A percentile compares a stretch with the other conserved stretches of the same genome.
phyloP scores from a whole-genome alignment of 92 coral and sea anemone species.

The Phymanthus crucifer region DNA sequence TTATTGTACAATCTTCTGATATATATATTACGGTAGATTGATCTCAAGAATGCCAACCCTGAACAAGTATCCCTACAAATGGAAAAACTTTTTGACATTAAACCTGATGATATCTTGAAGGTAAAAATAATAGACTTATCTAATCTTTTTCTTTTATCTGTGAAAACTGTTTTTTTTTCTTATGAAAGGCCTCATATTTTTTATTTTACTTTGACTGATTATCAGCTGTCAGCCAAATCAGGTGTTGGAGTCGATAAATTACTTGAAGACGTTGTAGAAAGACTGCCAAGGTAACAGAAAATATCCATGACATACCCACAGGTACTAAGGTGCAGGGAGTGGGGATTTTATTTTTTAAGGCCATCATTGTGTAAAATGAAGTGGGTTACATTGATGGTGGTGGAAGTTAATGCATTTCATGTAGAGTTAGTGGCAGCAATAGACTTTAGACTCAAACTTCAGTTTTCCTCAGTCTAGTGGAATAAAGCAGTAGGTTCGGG shows the following conservation, averaged over 20 bases:
- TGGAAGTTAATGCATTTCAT: too few relatives aligned
- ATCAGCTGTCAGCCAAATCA: conserved; percentile 87
- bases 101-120: conserved; percentile 62
- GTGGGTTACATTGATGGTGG: too few relatives aligned
- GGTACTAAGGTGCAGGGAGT: too few relatives aligned
- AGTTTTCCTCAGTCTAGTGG: too few relatives aligned
- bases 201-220: background rate
- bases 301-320: background rate
- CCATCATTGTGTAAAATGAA: too few relatives aligned
- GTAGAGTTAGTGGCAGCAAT: too few relatives aligned
- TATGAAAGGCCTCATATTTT: background rate
- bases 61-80: conserved; percentile 81
- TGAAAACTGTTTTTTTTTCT: background rate
- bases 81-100: conserved; percentile 80
- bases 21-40: conserved; percentile 62
- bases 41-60: conserved; percentile 84
- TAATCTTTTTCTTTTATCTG: background rate
- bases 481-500: too few relatives aligned
- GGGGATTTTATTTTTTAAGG: too few relatives aligned
- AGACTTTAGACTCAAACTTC: too few relatives aligned
- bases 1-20: background rate
- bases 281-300: conserved; percentile 73
- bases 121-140: conserved; percentile 19
- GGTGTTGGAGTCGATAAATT: conserved; percentile 71
- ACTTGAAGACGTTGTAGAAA: conserved; percentile 59